Percentiles rank a stretch among this genome's conserved stretches.
Evolutionary conservation across 2,113 vertebrate species (phyloP).

Genomic region (Prunella fulvescens): DNA sequence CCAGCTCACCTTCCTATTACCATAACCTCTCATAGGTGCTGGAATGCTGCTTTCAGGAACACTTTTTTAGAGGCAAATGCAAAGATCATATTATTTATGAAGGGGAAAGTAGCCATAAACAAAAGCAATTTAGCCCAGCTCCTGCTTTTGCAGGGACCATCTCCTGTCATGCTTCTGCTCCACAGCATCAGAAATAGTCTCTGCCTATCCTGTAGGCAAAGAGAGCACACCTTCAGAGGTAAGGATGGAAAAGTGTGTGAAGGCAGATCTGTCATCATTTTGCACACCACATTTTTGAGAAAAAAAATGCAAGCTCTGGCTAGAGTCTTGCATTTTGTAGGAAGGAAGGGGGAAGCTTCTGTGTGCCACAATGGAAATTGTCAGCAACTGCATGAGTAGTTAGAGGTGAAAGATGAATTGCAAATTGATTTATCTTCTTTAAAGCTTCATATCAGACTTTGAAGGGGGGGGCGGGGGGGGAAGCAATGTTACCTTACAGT

Average conservation of each 20-base stretch:
- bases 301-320: not conserved
- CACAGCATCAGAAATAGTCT: not conserved
- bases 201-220: not conserved
- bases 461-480: not conserved
- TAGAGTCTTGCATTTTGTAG: not conserved
- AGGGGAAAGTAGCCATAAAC: not conserved
- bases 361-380: not conserved
- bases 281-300: not conserved
- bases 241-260: not conserved
- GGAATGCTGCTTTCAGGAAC: not conserved
- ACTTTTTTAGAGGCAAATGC: not conserved
- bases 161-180: not conserved
- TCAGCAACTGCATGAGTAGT: not conserved
- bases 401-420: not conserved
- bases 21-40: not conserved
- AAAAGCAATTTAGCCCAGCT: not conserved
- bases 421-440: not conserved
- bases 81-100: not conserved
- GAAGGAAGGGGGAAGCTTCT: not conserved
- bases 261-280: not conserved
- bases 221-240: not conserved
- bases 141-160: not conserved
- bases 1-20: not conserved
- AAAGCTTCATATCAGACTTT: not conserved
- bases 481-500: not conserved